Base-by-base conservation (phyloP, 2,113 vertebrate species). In the Rhinolophus ferrumequinum region DNA sequence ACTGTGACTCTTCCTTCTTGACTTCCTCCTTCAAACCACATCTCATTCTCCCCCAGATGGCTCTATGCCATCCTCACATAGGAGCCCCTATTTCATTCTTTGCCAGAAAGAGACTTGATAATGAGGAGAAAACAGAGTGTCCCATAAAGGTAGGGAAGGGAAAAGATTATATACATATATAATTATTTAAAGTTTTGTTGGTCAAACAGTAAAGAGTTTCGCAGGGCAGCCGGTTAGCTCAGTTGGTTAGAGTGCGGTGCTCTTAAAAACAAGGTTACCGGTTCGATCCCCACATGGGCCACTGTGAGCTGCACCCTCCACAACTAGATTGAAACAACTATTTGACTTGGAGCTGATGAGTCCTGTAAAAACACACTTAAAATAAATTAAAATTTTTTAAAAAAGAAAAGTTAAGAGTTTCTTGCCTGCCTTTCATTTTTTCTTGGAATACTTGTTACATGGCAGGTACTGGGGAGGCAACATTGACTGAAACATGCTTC, bases 61-160 rank as follows among this genome's bases (percentile, higher is more conserved):
- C 35, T 5, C 66, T 52, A 16, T 1, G 33, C 56, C 13, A 0
- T 16, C n/a, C 44, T 44, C 52, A 87, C 22, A 19, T 0, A 9
- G 67, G 26, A 82, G 30, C 15, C 11, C 18, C 22, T 2, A 8
- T 13, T 87, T 38, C 28, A 62, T 64, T 77, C 33, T 73, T 58
- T 67, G 58, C 19, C 41, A 85, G 58, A 77, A 47, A 76, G 79
- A 76, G 22, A 77, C 8, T 10, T 3, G 33, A 56, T 8, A 12
- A 54, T 21, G 30, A 58, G 6, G 69, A 89, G 15, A 60, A 69
- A n/a, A 7, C 28, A 72, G 12, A 76, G 8, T 50, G 35, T 69
- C 77, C 21, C 22, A 4, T 2, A 79, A 33, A 76, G 16, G 12
- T n/a, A 33, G 15, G 6, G 24, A 87, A 67, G 58, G 73, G 13